Conservation (phyloP, 2,797 vertebrate genomes). For the Manis crassicaudata region DNA sequence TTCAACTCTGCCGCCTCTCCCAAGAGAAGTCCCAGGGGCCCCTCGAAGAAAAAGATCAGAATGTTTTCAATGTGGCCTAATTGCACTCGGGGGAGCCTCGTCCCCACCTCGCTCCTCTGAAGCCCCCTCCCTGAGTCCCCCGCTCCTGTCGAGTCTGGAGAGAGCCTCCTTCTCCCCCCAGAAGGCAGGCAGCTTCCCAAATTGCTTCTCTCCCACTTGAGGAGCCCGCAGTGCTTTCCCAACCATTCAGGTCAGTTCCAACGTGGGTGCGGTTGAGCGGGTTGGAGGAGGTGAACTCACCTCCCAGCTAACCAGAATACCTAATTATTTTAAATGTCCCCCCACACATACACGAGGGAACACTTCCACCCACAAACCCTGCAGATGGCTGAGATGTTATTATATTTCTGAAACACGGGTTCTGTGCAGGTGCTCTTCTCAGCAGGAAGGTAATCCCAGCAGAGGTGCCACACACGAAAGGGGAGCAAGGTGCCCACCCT, state of each 20-base stretch:
- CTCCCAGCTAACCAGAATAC: not conserved
- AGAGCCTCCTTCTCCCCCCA: not conserved
- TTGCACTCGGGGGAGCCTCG: not conserved
- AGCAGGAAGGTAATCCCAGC: not conserved
- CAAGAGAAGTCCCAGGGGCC: not conserved
- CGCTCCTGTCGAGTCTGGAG: fast-evolving
- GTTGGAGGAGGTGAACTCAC: not conserved
- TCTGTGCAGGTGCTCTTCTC: not conserved
- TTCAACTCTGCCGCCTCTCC: not conserved
- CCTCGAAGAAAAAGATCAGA: not conserved
- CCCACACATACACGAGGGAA: not conserved
- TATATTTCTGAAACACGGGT: not conserved
- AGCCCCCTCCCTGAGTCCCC: not conserved
- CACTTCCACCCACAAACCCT: not conserved
- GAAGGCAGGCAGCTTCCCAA: not conserved
- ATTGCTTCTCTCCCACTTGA: not conserved
- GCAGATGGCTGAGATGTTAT: not conserved
- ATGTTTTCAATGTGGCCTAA: not conserved
- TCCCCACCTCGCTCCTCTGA: not conserved
- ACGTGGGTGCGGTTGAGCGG: fast-evolving
- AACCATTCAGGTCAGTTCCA: fast-evolving
- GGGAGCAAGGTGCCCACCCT: not conserved
- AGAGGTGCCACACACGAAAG: not conserved
- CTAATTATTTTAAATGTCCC: not conserved
- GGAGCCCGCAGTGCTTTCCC: not conserved